Evolutionary conservation across 2,888 invertebrate genomes (phyloP).

Genomic region (Terebella lapidaria): DNA sequence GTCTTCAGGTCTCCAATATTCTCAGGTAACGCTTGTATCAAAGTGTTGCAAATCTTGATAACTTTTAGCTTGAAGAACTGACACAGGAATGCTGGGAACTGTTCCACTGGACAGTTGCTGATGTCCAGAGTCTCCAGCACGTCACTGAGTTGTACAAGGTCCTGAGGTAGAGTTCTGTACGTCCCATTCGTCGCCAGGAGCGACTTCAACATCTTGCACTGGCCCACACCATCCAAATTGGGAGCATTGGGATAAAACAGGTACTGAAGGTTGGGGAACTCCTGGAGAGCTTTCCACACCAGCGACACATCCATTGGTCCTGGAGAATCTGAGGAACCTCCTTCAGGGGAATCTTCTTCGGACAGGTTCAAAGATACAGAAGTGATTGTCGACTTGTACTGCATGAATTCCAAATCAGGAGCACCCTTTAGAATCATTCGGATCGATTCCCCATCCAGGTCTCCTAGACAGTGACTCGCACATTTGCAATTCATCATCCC

Average conservation of each 20-base stretch:
- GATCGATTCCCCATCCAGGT: neutral
- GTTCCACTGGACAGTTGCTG: neutral
- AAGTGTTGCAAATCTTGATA: constrained; percentile 10
- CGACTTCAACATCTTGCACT: neutral
- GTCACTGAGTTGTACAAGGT: neutral
- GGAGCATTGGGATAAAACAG: neutral
- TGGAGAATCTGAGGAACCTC: no score
- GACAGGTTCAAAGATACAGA: no score
- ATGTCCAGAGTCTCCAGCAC: neutral
- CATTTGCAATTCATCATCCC: neutral
- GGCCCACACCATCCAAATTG: neutral
- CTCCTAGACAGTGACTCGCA: neutral
- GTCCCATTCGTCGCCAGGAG: neutral
- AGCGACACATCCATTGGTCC: neutral
- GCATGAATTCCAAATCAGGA: no score
- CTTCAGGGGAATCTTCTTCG: no score
- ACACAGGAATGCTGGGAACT: constrained; percentile 15
- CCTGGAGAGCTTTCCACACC: neutral
- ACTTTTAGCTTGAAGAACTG: constrained; percentile 7
- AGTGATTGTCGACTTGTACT: no score
- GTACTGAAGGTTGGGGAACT: neutral
- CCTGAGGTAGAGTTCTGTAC: neutral
- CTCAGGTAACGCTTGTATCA: constrained; percentile 15
- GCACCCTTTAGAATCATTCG: no score
- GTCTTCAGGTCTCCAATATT: constrained; percentile 18